Base-by-base conservation (phyloP, 37 sponge, comb jelly and placozoan species). In the Hormiphora californensis region DNA sequence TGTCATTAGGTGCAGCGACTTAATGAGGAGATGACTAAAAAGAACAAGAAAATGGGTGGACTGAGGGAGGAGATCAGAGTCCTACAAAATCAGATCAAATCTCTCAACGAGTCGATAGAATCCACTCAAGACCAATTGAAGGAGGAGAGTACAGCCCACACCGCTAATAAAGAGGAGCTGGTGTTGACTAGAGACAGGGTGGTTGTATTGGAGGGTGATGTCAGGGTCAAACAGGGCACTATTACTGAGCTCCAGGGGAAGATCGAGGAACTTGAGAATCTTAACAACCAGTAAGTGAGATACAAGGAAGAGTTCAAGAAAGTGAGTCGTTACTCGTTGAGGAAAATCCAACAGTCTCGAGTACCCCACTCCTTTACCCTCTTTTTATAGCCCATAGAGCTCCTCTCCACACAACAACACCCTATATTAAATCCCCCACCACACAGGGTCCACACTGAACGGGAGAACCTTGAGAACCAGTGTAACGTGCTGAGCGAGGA, bases 401-500 rank as follows among this genome's bases (percentile, higher is more conserved):
- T n/a, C n/a, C n/a, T n/a, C n/a, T n/a, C n/a, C n/a, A n/a, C n/a
- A n/a, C n/a, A n/a, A n/a, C n/a, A n/a, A n/a, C n/a, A n/a, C n/a
- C n/a, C n/a, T n/a, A n/a, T n/a, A n/a, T n/a, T n/a, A n/a, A n/a
- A n/a, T n/a, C n/a, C n/a, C n/a, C n/a, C n/a, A n/a, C 46, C 46
- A 23, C 61, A 4, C 61, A 73, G 81, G 5, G 4, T 73, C 28
- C 81, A 73, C 12, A 30, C 46, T 8, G 81, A 73, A 21, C 4
- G 81, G 5, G 81, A 73, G 46, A 73, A 46, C 25, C 25, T 73
- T 43, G 81, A 73, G 81, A 73, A 73, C 81, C 81, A 73, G 46
- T 73, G 81, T 73, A 73, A 73, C 81, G 81, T 73, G 46, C 46
- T 73, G 44, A 36, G 39, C 9, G 81, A 73, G 38, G 81, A 73